A percentile compares a stretch with the other conserved stretches of the same genome.
phyloP scores from a whole-genome alignment of 1,140 invertebrate species.

The Calosoma granatense region DNA sequence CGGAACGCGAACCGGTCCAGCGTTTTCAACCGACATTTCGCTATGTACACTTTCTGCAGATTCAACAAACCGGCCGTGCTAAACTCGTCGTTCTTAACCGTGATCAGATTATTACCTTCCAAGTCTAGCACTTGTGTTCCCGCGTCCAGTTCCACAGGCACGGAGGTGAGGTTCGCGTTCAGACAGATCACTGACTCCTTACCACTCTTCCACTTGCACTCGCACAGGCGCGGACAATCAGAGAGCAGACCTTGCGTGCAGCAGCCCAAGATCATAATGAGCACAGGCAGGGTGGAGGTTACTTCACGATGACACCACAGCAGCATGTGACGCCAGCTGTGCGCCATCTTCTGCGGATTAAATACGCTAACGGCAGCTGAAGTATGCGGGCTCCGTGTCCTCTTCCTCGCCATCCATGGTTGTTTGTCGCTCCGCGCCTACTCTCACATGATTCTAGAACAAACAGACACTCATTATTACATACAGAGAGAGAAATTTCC shows the following conservation, averaged over 20 bases:
- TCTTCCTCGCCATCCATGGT: neutral
- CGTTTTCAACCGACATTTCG: conserved; percentile 48
- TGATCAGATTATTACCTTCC: conserved; percentile 56
- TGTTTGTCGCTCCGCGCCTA: neutral
- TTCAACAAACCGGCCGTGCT: conserved; percentile 59
- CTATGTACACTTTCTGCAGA: conserved; percentile 65
- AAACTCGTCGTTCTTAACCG: conserved; percentile 59
- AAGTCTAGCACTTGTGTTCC: conserved; percentile 71
- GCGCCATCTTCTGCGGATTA: neutral
- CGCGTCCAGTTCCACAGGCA: conserved; percentile 57
- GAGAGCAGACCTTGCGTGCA: conserved; percentile 18
- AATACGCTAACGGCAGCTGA: neutral
- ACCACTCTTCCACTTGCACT: conserved; percentile 77
- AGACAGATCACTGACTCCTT: conserved; percentile 72
- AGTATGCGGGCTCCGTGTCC: neutral
- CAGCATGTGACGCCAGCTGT: neutral
- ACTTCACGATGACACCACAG: neutral
- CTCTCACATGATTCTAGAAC: neutral
- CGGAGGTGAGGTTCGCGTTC: conserved; percentile 54
- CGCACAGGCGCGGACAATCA: conserved; percentile 45
- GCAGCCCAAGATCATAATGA: conserved; percentile 23
- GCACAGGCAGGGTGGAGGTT: neutral
- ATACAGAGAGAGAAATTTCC: no score
- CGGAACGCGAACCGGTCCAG: conserved; percentile 56
- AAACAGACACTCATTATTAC: no score